These are phyloP conservation scores for Pachyrhynchus sulphureomaculatus DNA, from an alignment of 1,140 invertebrate genomes.

Conservation along the genomic window DNA sequence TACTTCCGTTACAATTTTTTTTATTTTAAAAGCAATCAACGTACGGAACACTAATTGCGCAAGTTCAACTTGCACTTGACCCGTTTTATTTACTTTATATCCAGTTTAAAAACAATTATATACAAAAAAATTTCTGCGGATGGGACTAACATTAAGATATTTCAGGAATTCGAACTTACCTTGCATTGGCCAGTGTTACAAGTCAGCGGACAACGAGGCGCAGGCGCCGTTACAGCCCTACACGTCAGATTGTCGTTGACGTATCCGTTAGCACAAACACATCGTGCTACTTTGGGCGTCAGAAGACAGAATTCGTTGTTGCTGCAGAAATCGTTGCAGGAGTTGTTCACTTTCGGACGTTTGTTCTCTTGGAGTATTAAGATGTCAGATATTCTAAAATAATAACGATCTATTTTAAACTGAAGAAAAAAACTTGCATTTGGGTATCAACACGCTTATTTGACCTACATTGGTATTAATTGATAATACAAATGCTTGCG, in stretches of 20 bases:
- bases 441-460: no score
- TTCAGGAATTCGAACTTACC: not conserved
- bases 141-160: no score
- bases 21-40: no score
- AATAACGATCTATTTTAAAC: not conserved
- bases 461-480: no score
- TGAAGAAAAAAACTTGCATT: no score
- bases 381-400: constrained; percentile 59
- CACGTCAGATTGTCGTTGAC: constrained; percentile 33
- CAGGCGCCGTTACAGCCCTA: not conserved
- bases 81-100: no score
- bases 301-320: constrained; percentile 61
- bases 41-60: no score
- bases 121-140: no score
- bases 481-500: no score
- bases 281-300: constrained; percentile 53
- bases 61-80: no score
- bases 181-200: constrained; percentile 22
- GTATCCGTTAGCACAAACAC: constrained; percentile 66
- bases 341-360: constrained; percentile 56
- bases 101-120: no score
- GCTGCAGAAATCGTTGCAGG: constrained; percentile 57
- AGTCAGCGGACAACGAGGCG: constrained; percentile 4
- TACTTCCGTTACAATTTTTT: no score
- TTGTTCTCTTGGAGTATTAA: constrained; percentile 68